These are phyloP conservation scores for Peucedramus taeniatus DNA, from an alignment of 2,113 vertebrate genomes.

Conservation along the genomic window DNA sequence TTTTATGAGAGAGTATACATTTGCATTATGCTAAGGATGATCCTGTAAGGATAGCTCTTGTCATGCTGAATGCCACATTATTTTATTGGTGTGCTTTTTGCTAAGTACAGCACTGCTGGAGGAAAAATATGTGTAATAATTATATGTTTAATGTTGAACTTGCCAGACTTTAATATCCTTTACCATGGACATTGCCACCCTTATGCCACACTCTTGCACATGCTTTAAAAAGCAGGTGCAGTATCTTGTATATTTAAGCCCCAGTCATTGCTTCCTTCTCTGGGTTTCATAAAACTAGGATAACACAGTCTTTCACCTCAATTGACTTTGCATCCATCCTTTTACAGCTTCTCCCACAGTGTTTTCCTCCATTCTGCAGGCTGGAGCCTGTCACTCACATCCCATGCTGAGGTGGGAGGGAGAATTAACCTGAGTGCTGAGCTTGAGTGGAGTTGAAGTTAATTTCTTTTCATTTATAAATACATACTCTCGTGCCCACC, in stretches of 20 bases:
- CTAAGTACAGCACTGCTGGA: neutral
- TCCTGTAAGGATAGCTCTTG: neutral
- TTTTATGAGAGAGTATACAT: neutral
- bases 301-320: neutral
- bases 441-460: neutral
- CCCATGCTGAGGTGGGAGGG: neutral
- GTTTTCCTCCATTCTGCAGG: neutral
- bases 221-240: neutral
- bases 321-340: neutral
- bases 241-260: neutral
- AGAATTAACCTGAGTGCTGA: neutral
- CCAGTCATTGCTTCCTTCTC: neutral
- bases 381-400: neutral
- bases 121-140: neutral
- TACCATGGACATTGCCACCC: accelerated
- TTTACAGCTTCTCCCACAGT: neutral
- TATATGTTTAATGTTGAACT: neutral
- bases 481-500: neutral
- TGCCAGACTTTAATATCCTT: neutral
- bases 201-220: neutral
- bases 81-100: neutral
- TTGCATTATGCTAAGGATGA: neutral
- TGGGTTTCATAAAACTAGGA: neutral
- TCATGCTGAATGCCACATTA: neutral
- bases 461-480: neutral